Evolutionary conservation across 2,888 invertebrate genomes (phyloP).

Genomic region (Notodonta dromedarius): DNA sequence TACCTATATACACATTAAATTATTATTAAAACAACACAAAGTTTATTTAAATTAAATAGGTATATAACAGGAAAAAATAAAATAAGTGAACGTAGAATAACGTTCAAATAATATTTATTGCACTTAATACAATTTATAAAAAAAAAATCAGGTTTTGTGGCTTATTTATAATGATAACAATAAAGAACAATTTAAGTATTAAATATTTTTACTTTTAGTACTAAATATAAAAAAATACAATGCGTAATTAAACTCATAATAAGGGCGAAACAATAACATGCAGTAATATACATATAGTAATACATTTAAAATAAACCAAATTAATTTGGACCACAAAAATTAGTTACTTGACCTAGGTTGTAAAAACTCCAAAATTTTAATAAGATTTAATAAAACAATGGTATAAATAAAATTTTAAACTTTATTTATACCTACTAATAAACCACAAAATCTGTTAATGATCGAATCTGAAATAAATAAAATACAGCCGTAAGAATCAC

Average conservation of each 20-base stretch:
- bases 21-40: background rate
- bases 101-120: constrained; percentile 1
- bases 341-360: too few species aligned
- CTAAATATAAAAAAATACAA: too few species aligned
- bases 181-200: background rate
- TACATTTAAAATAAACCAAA: too few species aligned
- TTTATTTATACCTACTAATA: background rate
- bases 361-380: too few species aligned
- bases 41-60: constrained; percentile 10
- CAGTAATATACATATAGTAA: too few species aligned
- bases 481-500: constrained; percentile 69
- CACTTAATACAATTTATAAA: background rate
- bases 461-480: constrained; percentile 34
- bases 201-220: too few species aligned
- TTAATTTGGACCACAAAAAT: too few species aligned
- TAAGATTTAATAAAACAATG: too few species aligned
- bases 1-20: background rate
- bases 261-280: too few species aligned
- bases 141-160: constrained; percentile 5
- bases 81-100: background rate
- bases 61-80: background rate
- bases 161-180: background rate
- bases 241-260: too few species aligned
- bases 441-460: constrained; percentile 3
- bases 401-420: too few species aligned